Evolutionary conservation across 1,140 invertebrate genomes (phyloP).

Genomic region (Drosophila ambigua): DNA sequence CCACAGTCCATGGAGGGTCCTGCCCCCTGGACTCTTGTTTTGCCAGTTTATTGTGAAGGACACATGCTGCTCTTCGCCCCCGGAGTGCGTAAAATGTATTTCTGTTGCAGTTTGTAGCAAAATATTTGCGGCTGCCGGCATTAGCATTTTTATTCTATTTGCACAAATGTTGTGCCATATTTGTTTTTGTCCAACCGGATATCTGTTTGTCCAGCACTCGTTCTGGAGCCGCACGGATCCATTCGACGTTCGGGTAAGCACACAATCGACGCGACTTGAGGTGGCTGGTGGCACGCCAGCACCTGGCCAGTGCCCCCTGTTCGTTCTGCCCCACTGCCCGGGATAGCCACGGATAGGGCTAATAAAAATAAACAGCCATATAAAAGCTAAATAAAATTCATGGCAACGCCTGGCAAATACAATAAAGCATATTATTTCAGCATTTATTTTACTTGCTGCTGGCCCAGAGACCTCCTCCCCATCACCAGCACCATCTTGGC

Average conservation of each 20-base stretch:
- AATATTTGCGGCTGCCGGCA: constrained; percentile 58
- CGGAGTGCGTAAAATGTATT: constrained; percentile 52
- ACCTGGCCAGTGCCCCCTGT: constrained; percentile 12
- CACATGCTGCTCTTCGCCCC: constrained; percentile 12
- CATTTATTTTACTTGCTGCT: constrained; percentile 60
- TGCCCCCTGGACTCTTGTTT: constrained; percentile 15
- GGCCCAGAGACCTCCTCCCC: too few species aligned
- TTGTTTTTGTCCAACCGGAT: constrained; percentile 45
- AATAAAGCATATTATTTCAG: constrained; percentile 74
- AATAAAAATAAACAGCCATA: constrained; percentile 66
- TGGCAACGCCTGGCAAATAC: constrained; percentile 53
- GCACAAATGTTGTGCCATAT: constrained; percentile 42
- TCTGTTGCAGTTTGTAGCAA: constrained; percentile 50
- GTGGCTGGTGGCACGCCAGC: constrained; percentile 30
- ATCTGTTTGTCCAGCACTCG: constrained; percentile 51
- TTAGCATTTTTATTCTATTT: constrained; percentile 68
- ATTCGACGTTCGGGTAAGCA: constrained; percentile 34
- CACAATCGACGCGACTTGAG: constrained; percentile 32
- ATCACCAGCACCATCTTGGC: constrained; percentile 16
- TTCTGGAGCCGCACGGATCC: constrained; percentile 16
- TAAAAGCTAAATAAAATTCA: constrained; percentile 63
- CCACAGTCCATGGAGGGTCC: neutral
- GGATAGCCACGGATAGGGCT: constrained; percentile 13
- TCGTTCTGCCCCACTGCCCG: too few species aligned
- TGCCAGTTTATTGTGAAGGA: constrained; percentile 2